Conservation (phyloP, 2,113 vertebrate genomes). For the Pygoscelis antarcticus region DNA sequence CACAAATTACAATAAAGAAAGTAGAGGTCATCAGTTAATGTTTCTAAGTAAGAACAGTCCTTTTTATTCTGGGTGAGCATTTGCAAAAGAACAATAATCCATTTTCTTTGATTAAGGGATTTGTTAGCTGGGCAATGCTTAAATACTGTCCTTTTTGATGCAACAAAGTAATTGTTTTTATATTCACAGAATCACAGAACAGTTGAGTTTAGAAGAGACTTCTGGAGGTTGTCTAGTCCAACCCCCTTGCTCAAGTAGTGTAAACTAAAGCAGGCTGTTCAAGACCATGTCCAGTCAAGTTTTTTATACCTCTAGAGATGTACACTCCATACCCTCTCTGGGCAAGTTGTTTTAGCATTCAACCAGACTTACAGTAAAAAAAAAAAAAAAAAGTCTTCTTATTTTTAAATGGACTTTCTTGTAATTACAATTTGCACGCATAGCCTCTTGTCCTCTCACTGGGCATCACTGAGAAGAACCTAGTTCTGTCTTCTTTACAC, state of each 20-base stretch:
- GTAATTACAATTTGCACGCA: neutral
- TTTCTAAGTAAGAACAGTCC: neutral
- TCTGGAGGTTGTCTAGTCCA: neutral
- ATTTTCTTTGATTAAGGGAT: constrained; percentile 22
- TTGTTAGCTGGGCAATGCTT: neutral
- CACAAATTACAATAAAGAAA: constrained; percentile 10
- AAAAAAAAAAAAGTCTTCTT: neutral
- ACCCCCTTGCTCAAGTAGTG: neutral
- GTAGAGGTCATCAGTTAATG: neutral
- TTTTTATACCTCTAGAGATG: neutral
- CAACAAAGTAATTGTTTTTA: neutral
- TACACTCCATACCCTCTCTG: neutral
- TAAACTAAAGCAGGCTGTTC: neutral
- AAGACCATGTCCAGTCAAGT: neutral
- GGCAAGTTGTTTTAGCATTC: neutral
- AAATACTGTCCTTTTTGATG: neutral
- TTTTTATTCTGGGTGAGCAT: neutral
- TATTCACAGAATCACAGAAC: neutral
- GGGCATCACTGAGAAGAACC: neutral
- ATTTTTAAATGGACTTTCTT: neutral
- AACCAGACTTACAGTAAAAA: neutral
- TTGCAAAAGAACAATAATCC: constrained; percentile 1
- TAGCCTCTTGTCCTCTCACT: neutral
- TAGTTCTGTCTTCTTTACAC: neutral
- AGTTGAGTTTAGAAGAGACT: neutral